These are phyloP conservation scores for Thunnus thynnus DNA, from an alignment of 2,113 vertebrate genomes.

Conservation along the genomic window DNA sequence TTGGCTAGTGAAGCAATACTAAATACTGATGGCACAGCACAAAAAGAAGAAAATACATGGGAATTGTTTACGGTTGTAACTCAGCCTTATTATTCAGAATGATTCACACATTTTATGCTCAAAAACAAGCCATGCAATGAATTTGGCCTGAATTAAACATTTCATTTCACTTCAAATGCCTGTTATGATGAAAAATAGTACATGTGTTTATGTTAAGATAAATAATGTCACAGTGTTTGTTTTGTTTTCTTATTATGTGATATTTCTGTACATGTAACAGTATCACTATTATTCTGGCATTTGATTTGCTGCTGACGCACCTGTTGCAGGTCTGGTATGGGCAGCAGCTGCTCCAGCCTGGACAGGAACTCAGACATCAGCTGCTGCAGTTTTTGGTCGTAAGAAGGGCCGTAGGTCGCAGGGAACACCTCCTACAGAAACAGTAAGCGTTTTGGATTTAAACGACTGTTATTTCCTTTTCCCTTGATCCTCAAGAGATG, in stretches of 20 bases:
- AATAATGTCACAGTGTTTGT: too few relatives aligned
- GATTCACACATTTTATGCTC: too few relatives aligned
- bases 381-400: conserved; percentile 71
- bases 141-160: too few relatives aligned
- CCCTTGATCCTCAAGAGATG: neutral
- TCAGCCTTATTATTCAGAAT: neutral
- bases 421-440: conserved; percentile 80
- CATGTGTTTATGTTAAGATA: too few relatives aligned
- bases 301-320: conserved; percentile 42
- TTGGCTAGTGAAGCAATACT: neutral
- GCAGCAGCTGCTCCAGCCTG: conserved; percentile 82
- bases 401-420: conserved; percentile 82
- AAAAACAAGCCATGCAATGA: too few relatives aligned
- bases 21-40: neutral
- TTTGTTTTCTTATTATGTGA: too few relatives aligned
- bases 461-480: neutral
- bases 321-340: conserved; percentile 74
- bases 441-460: neutral
- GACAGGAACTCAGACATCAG: conserved; percentile 84
- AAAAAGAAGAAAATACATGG: neutral
- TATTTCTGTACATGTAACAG: neutral
- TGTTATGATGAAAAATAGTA: too few relatives aligned
- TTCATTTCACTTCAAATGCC: too few relatives aligned
- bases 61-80: neutral
- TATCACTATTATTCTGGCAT: neutral